Conservation (phyloP, 1,140 invertebrate species). For the Dendrolimus punctatus region DNA sequence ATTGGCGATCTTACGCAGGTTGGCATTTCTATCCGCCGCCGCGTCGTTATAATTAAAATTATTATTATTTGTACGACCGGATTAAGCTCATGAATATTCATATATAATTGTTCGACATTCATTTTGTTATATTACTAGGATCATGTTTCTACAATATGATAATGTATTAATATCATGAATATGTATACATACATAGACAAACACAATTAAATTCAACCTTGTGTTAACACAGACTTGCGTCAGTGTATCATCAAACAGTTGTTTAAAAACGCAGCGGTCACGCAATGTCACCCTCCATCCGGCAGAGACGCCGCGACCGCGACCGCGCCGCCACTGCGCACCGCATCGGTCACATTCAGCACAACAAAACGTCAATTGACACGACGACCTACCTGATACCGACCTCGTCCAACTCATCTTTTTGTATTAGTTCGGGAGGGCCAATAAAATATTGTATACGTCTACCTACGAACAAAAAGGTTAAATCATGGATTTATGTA, state of each 20-base stretch:
- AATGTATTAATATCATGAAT: background rate
- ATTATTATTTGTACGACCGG: no score
- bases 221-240: conserved; percentile 40
- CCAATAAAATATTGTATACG: no score
- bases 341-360: conserved; percentile 20
- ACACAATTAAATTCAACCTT: conserved; percentile 38
- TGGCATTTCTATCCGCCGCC: no score
- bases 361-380: conserved; percentile 32
- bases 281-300: conserved; percentile 56
- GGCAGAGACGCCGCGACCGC: conserved; percentile 36
- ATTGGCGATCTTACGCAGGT: no score
- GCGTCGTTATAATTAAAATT: no score
- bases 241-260: conserved; percentile 42
- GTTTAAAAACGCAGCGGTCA: conserved; percentile 51
- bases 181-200: conserved; percentile 7
- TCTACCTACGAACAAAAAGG: no score
- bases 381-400: conserved; percentile 27
- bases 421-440: conserved; percentile 6
- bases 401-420: conserved; percentile 17
- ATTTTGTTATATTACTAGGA: background rate
- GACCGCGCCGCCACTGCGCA: conserved; percentile 1
- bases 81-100: no score
- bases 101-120: no score
- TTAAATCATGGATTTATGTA: no score
- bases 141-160: conserved; percentile 1